Percentiles rank a stretch among this genome's conserved stretches.
These are phyloP conservation scores for Notechis scutatus DNA, from an alignment of 2,113 vertebrate genomes.

Conservation along the genomic window DNA sequence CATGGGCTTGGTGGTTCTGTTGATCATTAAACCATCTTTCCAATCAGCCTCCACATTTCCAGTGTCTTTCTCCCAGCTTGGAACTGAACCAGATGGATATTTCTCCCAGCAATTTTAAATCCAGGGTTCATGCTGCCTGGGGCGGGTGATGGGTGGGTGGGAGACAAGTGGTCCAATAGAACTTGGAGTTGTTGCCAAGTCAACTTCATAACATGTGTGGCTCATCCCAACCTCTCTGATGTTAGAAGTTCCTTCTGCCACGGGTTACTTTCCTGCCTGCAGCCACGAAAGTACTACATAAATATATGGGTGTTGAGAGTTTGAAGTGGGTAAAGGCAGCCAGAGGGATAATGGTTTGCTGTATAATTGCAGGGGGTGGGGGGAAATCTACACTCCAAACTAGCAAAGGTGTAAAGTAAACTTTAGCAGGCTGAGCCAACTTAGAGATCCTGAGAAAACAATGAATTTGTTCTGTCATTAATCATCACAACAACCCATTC, in stretches of 20 bases:
- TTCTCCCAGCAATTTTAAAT: background rate
- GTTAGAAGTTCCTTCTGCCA: background rate
- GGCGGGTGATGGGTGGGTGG: background rate
- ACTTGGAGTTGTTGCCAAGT: background rate
- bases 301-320: slow-evolving; percentile 20
- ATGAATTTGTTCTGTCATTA: slow-evolving; percentile 25
- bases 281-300: slow-evolving; percentile 1
- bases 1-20: too few relatives aligned
- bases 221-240: background rate
- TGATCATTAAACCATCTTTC: too few relatives aligned
- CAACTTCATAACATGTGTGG: background rate
- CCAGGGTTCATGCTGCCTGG: background rate
- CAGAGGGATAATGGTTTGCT: background rate
- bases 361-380: background rate
- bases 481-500: background rate
- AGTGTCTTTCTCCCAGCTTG: too few relatives aligned
- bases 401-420: background rate
- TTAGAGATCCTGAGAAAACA: slow-evolving; percentile 25
- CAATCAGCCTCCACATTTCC: too few relatives aligned
- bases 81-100: too few relatives aligned
- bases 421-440: slow-evolving; percentile 19
- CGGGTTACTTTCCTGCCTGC: slow-evolving; percentile 16
- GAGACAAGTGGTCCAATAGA: background rate
- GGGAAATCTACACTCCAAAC: background rate
- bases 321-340: background rate